Base-by-base conservation (phyloP, 2,888 invertebrate species). In the Polydrusus pterygomalis region DNA sequence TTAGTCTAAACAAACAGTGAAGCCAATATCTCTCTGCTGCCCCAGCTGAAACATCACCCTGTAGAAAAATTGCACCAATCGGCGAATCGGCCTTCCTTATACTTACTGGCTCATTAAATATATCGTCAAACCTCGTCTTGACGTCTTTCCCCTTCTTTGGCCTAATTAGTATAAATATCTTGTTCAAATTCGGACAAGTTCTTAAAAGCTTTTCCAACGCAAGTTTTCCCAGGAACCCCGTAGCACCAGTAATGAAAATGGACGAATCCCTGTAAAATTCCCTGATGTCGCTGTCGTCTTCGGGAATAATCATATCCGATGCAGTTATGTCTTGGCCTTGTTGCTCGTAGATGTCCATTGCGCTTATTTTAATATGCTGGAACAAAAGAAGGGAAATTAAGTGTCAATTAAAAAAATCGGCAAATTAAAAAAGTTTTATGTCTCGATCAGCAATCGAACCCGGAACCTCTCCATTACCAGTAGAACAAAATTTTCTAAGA, bases 31-130 rank as follows among this genome's bases (percentile, higher is more conserved):
- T n/a, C n/a, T n/a, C n/a, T n/a, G n/a, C n/a, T n/a, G n/a, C n/a
- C n/a, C n/a, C n/a, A n/a, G n/a, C n/a, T n/a, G n/a, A n/a, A n/a
- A n/a, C n/a, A n/a, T n/a, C n/a, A n/a, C n/a, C n/a, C n/a, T 40
- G 10, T 11, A 40, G 40, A 11, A 40, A 9, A n/a, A n/a, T n/a
- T n/a, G n/a, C n/a, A n/a, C n/a, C n/a, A n/a, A n/a, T n/a, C n/a
- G n/a, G n/a, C n/a, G n/a, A n/a, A n/a, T n/a, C n/a, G n/a, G n/a
- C 38, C 18, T 25, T 11, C 15, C 11, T 13, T 49, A 0, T 58
- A 87, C 89, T 89, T 80, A 92, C 93, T 81, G 89, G 89, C 79
- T 91, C 90, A 58, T 90, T 90, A 76, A 91, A 90, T 70, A 92
- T 88, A 68, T 92, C 91, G 45, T 91, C 89, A 25, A 86, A 83